phyloP scores from a whole-genome alignment of 1,140 invertebrate species.

The Sycophila sp. region DNA sequence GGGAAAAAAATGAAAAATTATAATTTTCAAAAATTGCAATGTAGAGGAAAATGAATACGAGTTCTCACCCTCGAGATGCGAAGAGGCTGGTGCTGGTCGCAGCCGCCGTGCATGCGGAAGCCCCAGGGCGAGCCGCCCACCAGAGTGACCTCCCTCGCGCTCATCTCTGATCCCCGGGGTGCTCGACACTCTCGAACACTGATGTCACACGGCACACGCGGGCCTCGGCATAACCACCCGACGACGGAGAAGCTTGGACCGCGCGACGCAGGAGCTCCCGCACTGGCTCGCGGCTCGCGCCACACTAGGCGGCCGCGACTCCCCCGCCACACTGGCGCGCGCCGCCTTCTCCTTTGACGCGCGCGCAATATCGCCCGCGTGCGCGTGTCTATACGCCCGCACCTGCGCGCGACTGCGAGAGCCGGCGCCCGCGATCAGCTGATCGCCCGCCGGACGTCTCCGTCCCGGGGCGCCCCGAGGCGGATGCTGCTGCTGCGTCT shows the following conservation, averaged over 20 bases:
- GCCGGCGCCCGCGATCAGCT: conserved; percentile 39
- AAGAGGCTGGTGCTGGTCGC: conserved; percentile 77
- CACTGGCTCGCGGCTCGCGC: conserved; percentile 52
- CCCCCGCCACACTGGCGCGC: conserved; percentile 35
- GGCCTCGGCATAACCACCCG: conserved; percentile 26
- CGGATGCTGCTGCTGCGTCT: no score
- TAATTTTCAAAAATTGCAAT: conserved; percentile 32
- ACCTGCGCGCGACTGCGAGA: conserved; percentile 39
- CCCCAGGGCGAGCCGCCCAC: conserved; percentile 89
- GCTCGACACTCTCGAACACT: no score
- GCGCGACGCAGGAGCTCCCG: conserved; percentile 35
- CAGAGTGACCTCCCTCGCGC: conserved; percentile 76
- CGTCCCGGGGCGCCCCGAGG: no score
- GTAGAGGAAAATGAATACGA: no score
- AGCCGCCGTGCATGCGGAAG: conserved; percentile 86
- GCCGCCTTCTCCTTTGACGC: background rate
- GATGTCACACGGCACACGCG: background rate
- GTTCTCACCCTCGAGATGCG: conserved; percentile 82
- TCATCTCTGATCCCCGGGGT: no score
- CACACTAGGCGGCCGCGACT: conserved; percentile 54
- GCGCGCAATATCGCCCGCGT: conserved; percentile 41
- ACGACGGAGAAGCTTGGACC: conserved; percentile 1
- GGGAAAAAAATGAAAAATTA: background rate
- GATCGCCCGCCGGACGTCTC: conserved; percentile 31
- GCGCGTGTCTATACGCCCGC: background rate